Evolutionary conservation across 2,113 vertebrate genomes (phyloP).

Genomic region (Leucopsar rothschildi): DNA sequence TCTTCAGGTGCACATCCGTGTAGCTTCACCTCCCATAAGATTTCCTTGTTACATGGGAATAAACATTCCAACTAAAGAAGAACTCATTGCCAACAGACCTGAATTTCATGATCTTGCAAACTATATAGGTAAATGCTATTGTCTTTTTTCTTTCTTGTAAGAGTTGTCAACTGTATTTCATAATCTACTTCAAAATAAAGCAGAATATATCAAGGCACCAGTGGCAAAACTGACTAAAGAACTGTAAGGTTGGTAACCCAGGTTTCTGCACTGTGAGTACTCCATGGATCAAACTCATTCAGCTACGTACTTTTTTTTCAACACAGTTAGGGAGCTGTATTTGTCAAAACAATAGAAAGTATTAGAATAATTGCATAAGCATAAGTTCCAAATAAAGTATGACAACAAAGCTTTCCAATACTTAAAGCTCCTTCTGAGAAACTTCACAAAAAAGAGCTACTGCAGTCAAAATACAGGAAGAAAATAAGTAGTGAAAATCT

Average conservation of each 20-base stretch:
- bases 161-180: background rate
- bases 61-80: constrained; percentile 98
- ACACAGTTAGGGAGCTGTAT: background rate
- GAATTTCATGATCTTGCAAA: constrained; percentile 91
- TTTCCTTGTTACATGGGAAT: constrained; percentile 99
- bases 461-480: background rate
- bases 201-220: background rate
- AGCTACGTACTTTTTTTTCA: background rate
- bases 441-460: background rate
- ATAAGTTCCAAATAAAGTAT: background rate
- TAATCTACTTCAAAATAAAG: background rate
- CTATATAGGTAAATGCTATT: constrained; percentile 83
- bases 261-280: background rate
- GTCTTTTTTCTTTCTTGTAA: background rate
- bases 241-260: background rate
- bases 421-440: background rate
- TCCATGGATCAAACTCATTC: background rate
- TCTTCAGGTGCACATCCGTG: constrained; percentile 91
- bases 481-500: background rate
- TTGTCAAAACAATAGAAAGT: background rate
- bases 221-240: background rate
- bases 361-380: background rate
- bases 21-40: constrained; percentile 93
- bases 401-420: background rate
- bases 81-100: constrained; percentile 95